phyloP scores from a whole-genome alignment of 2,797 vertebrate genomes.

The Protonibea diacanthus region DNA sequence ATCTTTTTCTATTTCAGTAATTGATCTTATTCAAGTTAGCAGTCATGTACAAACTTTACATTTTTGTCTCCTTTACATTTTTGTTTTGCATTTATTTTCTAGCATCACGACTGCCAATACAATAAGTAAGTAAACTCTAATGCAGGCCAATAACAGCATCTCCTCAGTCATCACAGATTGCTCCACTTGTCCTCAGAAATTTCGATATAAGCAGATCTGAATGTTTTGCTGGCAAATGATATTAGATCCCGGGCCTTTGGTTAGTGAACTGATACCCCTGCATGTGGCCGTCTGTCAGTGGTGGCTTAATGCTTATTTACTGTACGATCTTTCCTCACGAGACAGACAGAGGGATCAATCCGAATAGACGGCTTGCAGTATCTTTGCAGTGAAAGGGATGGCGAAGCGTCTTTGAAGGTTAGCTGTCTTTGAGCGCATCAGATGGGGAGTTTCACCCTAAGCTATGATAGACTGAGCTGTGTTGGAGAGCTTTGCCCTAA shows the following conservation, averaged over 20 bases:
- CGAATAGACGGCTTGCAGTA: slow-evolving; percentile 13
- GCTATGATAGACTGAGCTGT: slow-evolving; percentile 8
- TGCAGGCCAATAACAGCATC: not conserved
- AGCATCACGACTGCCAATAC: not conserved
- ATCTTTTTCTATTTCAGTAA: not conserved
- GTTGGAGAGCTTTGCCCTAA: slow-evolving; percentile 10
- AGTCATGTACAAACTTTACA: not conserved
- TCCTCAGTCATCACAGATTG: slow-evolving; percentile 10
- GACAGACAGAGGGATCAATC: slow-evolving; percentile 36
- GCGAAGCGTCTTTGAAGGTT: slow-evolving; percentile 53
- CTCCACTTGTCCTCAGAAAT: slow-evolving; percentile 34
- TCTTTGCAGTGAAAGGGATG: slow-evolving; percentile 27
- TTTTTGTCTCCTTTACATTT: too few species aligned
- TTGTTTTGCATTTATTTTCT: too few species aligned
- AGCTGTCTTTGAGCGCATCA: slow-evolving; percentile 44
- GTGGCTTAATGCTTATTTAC: slow-evolving; percentile 44
- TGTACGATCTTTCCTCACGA: slow-evolving; percentile 15
- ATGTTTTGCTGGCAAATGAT: slow-evolving; percentile 49
- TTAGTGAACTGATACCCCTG: slow-evolving; percentile 43
- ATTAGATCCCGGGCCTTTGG: slow-evolving; percentile 28
- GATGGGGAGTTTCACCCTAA: slow-evolving; percentile 56
- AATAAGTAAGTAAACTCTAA: not conserved
- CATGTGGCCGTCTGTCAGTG: slow-evolving; percentile 44
- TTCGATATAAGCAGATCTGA: slow-evolving; percentile 47
- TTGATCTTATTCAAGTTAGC: not conserved